Evolutionary conservation across 2,888 invertebrate genomes (phyloP), one percentile per base, ranked within the genome.

Genomic region (Corbicula japonica): DNA sequence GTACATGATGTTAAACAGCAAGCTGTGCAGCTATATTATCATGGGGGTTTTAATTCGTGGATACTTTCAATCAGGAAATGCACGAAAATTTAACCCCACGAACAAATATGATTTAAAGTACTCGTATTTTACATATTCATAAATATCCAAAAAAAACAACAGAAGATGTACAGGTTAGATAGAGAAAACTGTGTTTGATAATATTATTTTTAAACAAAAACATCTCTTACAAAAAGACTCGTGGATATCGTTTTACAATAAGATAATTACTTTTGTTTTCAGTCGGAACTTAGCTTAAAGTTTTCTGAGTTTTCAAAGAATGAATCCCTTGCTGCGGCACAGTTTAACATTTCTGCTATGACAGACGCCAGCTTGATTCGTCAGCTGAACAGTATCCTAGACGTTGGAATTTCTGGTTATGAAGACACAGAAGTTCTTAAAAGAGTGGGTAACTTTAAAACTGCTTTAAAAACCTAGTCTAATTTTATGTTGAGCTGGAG

Each of bases 361-460:
- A 78, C 75, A 5, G 35, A 82, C 50, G 38, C 26, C 15, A 56
- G 69, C 21, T 28, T 78, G 35, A 78, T 61, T 34, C 62, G 82
- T 28, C 82, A 82, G 52, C 48, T 78, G 2, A 35, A 73, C 26
- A 69, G 21, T 32, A 75, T 82, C 4, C 69, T 78, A 18, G 82
- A 82, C 30, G 76, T 82, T 15, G 82, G 78, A 32, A 76, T 69
- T 15, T 48, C 71, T 15, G 82, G 76, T 0, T 82, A 76, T 63
- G 34, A 77, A 2, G 70, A 81, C 41, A 65, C 38, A 8, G 58
- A 28, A 2, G 74, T 65, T 2, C 41, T 81, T 8, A 52, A 65
- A 44, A 60, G 48, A 76, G 80, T 81, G 58, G 6, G n/a, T 15
- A 34, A 21, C 23, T 12, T 23, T 23, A 60, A 21, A 38, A 21